Evolutionary conservation across 2,797 vertebrate genomes (phyloP).

Genomic region (Peromyscus nudipes): DNA sequence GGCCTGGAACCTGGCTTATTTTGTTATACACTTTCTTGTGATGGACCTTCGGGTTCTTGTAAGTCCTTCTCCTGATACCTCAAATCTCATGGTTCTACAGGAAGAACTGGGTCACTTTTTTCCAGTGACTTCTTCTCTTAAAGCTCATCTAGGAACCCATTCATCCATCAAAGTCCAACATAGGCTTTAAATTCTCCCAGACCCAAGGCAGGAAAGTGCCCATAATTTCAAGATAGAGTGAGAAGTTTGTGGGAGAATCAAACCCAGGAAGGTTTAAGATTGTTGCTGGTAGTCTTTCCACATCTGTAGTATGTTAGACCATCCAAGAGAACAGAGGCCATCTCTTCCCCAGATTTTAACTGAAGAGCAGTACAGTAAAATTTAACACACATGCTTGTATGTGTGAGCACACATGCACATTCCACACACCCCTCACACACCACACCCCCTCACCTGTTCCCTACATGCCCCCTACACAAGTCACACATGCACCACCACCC

Average conservation of each 20-base stretch:
- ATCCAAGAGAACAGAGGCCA: background rate
- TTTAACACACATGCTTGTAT: background rate
- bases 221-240: constrained; percentile 9
- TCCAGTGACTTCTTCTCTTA: background rate
- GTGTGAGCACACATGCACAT: too few species aligned
- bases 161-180: background rate
- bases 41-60: background rate
- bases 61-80: background rate
- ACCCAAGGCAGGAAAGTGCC: background rate
- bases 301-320: too few species aligned
- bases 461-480: too few species aligned
- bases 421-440: background rate
- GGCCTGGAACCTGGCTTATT: background rate
- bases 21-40: background rate
- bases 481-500: background rate
- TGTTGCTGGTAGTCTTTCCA: background rate
- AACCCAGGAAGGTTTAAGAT: background rate
- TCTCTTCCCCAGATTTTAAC: background rate
- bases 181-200: background rate
- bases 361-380: background rate
- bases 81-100: too few species aligned
- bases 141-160: background rate
- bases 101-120: background rate
- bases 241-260: background rate
- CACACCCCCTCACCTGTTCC: background rate